Percentiles rank a stretch among this genome's conserved stretches.
These are phyloP conservation scores for Malacoraja senta DNA, from an alignment of 2,797 vertebrate species.

Conservation along the genomic window DNA sequence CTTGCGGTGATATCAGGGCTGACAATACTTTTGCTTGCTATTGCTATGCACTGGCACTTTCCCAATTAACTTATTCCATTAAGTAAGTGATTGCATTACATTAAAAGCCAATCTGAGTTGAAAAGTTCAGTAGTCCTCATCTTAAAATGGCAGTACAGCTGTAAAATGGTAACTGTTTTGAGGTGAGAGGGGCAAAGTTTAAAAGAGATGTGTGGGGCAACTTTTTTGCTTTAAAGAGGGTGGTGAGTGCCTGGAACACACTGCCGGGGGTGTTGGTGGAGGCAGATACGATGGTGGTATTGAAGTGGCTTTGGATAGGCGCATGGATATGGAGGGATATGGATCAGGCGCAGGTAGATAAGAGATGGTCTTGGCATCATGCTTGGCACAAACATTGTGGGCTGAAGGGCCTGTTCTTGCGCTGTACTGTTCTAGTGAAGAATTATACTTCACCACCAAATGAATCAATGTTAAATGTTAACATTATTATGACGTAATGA, in stretches of 20 bases:
- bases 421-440: neutral
- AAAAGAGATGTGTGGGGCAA: too few species aligned
- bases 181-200: neutral
- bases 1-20: neutral
- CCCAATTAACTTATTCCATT: constrained; percentile 1
- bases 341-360: too few species aligned
- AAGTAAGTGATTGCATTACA: neutral
- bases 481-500: neutral
- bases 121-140: neutral
- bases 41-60: neutral
- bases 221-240: too few species aligned
- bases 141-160: neutral
- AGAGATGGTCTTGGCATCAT: too few species aligned
- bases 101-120: constrained; percentile 25
- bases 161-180: neutral
- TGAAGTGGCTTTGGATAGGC: too few species aligned
- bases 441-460: neutral
- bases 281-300: too few species aligned
- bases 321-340: too few species aligned
- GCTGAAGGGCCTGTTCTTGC: too few species aligned
- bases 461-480: neutral
- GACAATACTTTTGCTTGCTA: neutral
- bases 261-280: too few species aligned
- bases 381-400: too few species aligned
- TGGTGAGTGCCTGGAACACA: too few species aligned